Evolutionary conservation across 2,113 vertebrate genomes (phyloP), one percentile per base, ranked within the genome.

Genomic region (Pitta sordida): DNA sequence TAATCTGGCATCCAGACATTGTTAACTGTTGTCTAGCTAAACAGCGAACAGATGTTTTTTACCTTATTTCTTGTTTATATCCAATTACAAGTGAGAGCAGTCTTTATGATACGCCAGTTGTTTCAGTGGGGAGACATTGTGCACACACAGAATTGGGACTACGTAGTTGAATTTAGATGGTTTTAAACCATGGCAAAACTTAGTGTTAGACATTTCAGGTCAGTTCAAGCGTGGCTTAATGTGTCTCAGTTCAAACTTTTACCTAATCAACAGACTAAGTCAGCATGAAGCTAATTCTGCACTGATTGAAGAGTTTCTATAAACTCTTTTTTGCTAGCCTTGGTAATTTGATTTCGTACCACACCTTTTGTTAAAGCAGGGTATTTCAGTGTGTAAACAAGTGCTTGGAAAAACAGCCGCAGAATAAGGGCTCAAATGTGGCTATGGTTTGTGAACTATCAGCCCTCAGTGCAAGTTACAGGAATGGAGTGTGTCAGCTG

Each of bases 11-110:
- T 75, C 73, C 83, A 92, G 91, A 92, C 86, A 18, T 88, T 53
- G 77, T 90, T 93, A 95, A 81, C 80, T 81, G 75, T 86, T 96
- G 96, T 93, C 79, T 88, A 78, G 92, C 80, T 81, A 71, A 92
- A 78, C 88, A 82, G 53, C 2, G 48, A 88, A 71, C 91, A 88
- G 86, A 91, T 93, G 91, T 75, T 92, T 94, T 93, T 86, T 48
- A 32, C 80, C 76, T 84, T 81, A 92, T 89, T 93, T 94, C 70
- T 91, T 77, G n/a, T 93, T 95, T 86, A 78, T 93, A 79, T 88
- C 67, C 53, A 76, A 21, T 96, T 92, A 79, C 41, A 84, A 76
- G 43, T 19, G 7, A 94, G 41, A 89, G 46, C 56, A 59, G 52
- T 69, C 79, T 75, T 88, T 90, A 55, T 18, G 29, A 41, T 48